These are phyloP conservation scores for Mesopsocus fuscifrons DNA, from an alignment of 2,888 invertebrate species.

Conservation along the genomic window DNA sequence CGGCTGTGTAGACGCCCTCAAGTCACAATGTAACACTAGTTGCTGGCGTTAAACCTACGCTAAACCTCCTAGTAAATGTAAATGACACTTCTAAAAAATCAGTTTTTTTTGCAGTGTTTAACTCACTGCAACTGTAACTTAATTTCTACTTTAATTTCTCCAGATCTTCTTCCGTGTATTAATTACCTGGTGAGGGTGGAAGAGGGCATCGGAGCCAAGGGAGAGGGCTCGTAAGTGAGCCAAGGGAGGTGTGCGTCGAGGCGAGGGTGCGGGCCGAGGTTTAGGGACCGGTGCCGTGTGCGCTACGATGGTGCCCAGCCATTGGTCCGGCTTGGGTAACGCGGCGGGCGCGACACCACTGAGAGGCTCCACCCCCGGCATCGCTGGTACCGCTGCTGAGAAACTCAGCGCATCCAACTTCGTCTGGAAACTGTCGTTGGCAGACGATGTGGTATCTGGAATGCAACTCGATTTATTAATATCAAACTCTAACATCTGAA, in stretches of 20 bases:
- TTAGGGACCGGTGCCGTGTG: conserved; percentile 26
- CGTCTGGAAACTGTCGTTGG: conserved; percentile 7
- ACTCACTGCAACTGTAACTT: too few species aligned
- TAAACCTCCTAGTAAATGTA: too few species aligned
- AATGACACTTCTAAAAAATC: too few species aligned
- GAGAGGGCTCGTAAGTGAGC: conserved; percentile 29
- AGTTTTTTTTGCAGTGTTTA: too few species aligned
- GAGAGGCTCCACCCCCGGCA: conserved; percentile 24
- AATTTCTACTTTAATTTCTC: too few species aligned
- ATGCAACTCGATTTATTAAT: too few species aligned
- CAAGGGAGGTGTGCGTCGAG: conserved; percentile 34
- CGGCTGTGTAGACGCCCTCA: too few species aligned
- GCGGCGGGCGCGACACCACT: too few species aligned
- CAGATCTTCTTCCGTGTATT: too few species aligned
- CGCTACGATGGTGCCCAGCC: conserved; percentile 55
- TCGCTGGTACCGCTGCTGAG: conserved; percentile 21
- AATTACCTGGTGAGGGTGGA: conserved; percentile 12
- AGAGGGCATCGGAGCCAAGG: conserved; percentile 29
- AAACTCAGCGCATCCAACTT: conserved; percentile 8
- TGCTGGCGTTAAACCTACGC: too few species aligned
- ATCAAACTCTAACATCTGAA: too few species aligned
- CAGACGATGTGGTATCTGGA: conserved; percentile 1
- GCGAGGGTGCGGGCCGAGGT: conserved; percentile 26
- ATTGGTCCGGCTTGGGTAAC: conserved; percentile 64
- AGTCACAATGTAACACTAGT: too few species aligned